These are phyloP conservation scores for Hucho hucho DNA, from an alignment of 2,113 vertebrate species.

Conservation along the genomic window DNA sequence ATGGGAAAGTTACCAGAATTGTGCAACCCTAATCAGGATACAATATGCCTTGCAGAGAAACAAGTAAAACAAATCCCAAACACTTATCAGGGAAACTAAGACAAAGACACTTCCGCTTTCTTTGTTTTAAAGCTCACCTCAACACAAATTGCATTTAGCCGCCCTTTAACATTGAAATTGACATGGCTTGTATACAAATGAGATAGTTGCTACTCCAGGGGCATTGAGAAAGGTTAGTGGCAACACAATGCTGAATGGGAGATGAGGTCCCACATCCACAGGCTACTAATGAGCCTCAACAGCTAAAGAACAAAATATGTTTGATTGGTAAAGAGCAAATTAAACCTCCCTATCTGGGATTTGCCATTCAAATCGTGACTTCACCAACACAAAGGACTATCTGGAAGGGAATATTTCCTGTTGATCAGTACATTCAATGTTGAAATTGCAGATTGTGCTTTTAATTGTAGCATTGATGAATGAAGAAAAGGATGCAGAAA, in stretches of 20 bases:
- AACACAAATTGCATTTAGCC: conserved; percentile 33
- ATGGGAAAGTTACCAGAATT: no score
- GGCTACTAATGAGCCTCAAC: conserved; percentile 16
- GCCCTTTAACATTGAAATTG: conserved; percentile 40
- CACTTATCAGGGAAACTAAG: background rate
- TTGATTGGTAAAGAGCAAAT: conserved; percentile 24
- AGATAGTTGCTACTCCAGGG: conserved; percentile 59
- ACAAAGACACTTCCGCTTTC: background rate
- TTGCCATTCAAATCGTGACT: background rate
- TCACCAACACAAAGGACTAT: background rate
- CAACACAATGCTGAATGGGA: conserved; percentile 54
- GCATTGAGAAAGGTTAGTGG: conserved; percentile 67
- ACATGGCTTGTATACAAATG: conserved; percentile 58
- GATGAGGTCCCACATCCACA: conserved; percentile 39
- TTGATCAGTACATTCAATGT: no score
- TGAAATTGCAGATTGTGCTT: no score
- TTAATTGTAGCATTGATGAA: background rate
- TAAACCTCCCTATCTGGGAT: background rate
- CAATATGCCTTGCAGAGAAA: background rate
- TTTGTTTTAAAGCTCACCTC: conserved; percentile 24
- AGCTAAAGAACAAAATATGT: conserved; percentile 4
- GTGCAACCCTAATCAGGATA: no score
- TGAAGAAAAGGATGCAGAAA: background rate
- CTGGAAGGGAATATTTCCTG: no score
- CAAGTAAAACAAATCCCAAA: background rate